These are phyloP conservation scores for Dynastes hyllus DNA, from an alignment of 2,888 invertebrate species.

Conservation along the genomic window DNA sequence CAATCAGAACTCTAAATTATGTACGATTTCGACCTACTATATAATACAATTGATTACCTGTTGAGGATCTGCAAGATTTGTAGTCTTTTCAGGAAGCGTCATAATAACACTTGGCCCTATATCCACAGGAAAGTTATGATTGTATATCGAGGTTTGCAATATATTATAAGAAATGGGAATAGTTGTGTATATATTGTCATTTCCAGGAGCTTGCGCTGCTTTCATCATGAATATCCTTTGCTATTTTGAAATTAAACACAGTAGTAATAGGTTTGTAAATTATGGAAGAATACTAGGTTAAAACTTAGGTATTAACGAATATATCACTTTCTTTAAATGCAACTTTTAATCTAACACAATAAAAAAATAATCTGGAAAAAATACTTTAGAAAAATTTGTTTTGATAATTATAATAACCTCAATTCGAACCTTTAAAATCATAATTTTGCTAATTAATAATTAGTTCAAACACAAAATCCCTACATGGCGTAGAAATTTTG, in stretches of 20 bases:
- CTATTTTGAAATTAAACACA: too few species aligned
- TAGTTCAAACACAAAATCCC: too few species aligned
- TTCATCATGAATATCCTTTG: constrained; percentile 22
- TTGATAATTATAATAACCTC: not conserved
- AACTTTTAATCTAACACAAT: not conserved
- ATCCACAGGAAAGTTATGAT: constrained; percentile 21
- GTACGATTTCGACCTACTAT: too few species aligned
- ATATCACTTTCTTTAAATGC: not conserved
- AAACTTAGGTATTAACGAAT: not conserved
- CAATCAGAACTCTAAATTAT: not conserved
- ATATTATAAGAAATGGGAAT: constrained; percentile 30
- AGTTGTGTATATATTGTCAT: constrained; percentile 30
- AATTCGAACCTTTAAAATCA: not conserved
- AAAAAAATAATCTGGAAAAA: not conserved
- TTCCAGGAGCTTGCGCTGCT: constrained; percentile 24
- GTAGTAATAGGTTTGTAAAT: too few species aligned
- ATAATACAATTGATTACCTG: constrained; percentile 7
- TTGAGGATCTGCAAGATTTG: not conserved
- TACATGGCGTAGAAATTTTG: not conserved
- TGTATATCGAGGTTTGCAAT: constrained; percentile 21
- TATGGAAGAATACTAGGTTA: too few species aligned
- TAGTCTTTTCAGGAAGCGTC: constrained; percentile 18
- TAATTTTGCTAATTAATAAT: not conserved
- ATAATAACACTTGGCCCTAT: constrained; percentile 13
- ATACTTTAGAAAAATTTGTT: not conserved